phyloP scores from a whole-genome alignment of 2,888 invertebrate species.

The Bhutanitis thaidina region DNA sequence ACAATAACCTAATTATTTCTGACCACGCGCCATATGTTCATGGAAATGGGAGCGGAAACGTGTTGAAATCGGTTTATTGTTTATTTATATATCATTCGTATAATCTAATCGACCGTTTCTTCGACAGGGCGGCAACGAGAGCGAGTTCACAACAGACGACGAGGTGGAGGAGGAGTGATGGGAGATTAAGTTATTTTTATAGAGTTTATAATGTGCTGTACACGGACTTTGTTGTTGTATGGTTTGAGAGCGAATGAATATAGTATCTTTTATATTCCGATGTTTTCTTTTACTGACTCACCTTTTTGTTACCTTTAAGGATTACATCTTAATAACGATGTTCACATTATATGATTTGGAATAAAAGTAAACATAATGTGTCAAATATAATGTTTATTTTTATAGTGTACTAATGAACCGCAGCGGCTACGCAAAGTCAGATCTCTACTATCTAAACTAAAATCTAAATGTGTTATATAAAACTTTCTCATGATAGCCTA shows the following conservation, averaged over 20 bases:
- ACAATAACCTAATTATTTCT: slow-evolving; percentile 14
- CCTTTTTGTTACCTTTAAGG: neutral
- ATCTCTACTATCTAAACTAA: too few relatives aligned
- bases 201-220: slow-evolving; percentile 69
- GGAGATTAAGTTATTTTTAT: slow-evolving; percentile 74
- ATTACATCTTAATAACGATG: too few relatives aligned
- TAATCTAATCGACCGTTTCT: slow-evolving; percentile 10
- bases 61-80: slow-evolving; percentile 12
- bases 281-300: slow-evolving; percentile 28
- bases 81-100: slow-evolving; percentile 1
- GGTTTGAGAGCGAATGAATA: slow-evolving; percentile 66
- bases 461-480: too few relatives aligned
- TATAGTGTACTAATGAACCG: too few relatives aligned
- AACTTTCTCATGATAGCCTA: too few relatives aligned
- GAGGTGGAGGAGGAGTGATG: slow-evolving; percentile 80
- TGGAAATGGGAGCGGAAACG: slow-evolving; percentile 14
- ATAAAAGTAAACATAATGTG: too few relatives aligned
- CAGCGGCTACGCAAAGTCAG: too few relatives aligned
- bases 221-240: slow-evolving; percentile 55
- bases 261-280: slow-evolving; percentile 68
- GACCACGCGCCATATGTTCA: neutral
- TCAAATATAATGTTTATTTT: too few relatives aligned
- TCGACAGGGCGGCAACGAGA: slow-evolving; percentile 78
- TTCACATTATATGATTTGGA: too few relatives aligned
- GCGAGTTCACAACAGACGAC: slow-evolving; percentile 83